Evolutionary conservation across 2,888 invertebrate species (phyloP).

Genomic region (Apamea anceps): DNA sequence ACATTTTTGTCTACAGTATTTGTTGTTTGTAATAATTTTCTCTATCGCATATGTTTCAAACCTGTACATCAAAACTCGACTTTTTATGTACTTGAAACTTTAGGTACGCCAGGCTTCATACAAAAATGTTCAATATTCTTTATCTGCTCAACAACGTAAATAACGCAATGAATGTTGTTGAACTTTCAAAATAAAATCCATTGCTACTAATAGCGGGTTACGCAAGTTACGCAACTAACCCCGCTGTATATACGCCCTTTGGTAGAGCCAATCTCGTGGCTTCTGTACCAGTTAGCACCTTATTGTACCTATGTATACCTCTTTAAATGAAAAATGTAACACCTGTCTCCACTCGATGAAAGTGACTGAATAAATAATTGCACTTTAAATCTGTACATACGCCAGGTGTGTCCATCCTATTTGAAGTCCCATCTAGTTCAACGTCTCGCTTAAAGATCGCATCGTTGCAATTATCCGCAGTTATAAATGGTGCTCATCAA

Average conservation of each 20-base stretch:
- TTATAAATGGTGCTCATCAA: constrained; percentile 56
- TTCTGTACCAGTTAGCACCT: background rate
- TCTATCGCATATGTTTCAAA: no score
- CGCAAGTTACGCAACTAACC: background rate
- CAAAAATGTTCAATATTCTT: no score
- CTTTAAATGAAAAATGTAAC: background rate
- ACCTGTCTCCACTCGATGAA: background rate
- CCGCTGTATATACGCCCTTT: background rate
- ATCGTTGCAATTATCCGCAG: constrained; percentile 47
- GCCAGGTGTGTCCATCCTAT: constrained; percentile 44
- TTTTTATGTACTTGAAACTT: no score
- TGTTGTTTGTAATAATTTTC: no score
- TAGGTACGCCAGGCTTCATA: no score
- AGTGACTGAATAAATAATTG: background rate
- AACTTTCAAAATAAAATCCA: background rate
- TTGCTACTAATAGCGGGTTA: background rate
- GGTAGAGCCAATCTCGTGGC: background rate
- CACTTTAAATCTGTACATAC: constrained; percentile 11
- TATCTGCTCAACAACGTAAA: background rate
- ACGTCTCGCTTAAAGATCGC: constrained; percentile 31
- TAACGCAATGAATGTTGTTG: background rate
- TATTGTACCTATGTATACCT: background rate
- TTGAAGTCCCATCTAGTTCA: constrained; percentile 30
- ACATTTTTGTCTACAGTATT: no score
- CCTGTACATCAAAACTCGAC: no score